Conservation (phyloP, 64 coral and sea anemone species). For the Stichodactyla helianthus region DNA sequence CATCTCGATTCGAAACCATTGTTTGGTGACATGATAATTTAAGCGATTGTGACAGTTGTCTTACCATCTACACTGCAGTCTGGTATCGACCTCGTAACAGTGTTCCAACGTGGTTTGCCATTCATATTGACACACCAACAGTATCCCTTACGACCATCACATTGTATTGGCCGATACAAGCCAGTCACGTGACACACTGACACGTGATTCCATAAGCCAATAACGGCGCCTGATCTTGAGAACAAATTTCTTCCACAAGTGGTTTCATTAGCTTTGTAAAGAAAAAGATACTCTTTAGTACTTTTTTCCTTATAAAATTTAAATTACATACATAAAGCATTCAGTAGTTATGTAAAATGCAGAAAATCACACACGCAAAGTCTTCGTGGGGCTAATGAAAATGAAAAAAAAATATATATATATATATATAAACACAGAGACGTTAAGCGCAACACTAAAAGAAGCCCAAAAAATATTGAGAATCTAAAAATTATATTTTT, state of each 20-base stretch:
- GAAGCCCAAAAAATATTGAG: no score
- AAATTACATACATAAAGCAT: no score
- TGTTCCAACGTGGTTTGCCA: conserved; percentile 31
- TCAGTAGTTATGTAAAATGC: no score
- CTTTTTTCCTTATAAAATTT: no score
- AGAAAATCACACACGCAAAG: no score
- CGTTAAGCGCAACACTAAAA: no score
- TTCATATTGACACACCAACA: conserved; percentile 75
- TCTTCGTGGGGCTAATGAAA: no score
- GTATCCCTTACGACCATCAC: conserved; percentile 45
- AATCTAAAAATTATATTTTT: no score
- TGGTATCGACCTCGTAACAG: conserved; percentile 41
- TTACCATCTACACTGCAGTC: conserved; percentile 16
- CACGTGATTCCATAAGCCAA: conserved; percentile 53
- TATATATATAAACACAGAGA: no score
- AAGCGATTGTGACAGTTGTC: not conserved
- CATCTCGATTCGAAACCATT: no score
- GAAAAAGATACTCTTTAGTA: not conserved
- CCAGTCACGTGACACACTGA: conserved; percentile 37
- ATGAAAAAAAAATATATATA: no score
- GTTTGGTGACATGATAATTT: no score
- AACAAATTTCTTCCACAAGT: conserved; percentile 10
- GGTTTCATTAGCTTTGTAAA: conserved; percentile 11
- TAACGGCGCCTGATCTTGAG: not conserved
- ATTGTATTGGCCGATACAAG: conserved; percentile 24